phyloP scores from a whole-genome alignment of 2,888 invertebrate species.

The Sialis lutaria region DNA sequence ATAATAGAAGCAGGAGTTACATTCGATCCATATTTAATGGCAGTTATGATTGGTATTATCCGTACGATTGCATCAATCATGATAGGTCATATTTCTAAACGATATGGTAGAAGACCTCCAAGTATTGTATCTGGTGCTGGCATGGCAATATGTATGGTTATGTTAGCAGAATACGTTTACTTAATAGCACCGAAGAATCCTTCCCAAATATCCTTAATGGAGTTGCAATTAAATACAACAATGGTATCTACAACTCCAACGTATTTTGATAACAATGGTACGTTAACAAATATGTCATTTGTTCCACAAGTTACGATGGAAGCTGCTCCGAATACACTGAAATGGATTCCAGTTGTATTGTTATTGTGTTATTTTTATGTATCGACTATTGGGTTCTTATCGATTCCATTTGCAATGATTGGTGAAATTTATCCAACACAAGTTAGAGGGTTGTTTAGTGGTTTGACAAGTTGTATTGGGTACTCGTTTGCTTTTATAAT shows the following conservation, averaged over 20 bases:
- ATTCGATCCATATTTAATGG: slow-evolving; percentile 28
- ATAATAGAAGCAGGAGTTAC: slow-evolving; percentile 27
- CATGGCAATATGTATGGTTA: slow-evolving; percentile 33
- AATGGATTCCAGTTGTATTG: slow-evolving; percentile 25
- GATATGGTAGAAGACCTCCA: slow-evolving; percentile 35
- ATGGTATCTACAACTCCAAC: too few species aligned
- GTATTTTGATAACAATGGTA: too few species aligned
- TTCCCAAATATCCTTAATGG: too few species aligned
- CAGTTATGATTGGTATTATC: slow-evolving; percentile 31
- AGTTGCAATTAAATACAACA: too few species aligned
- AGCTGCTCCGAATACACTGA: too few species aligned
- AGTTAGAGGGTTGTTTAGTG: slow-evolving; percentile 31
- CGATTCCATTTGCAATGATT: slow-evolving; percentile 36
- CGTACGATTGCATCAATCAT: slow-evolving; percentile 26
- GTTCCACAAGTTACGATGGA: too few species aligned
- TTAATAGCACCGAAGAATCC: too few species aligned
- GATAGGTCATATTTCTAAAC: slow-evolving; percentile 30
- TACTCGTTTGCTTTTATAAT: slow-evolving; percentile 34
- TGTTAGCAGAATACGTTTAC: slow-evolving; percentile 26
- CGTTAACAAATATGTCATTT: too few species aligned
- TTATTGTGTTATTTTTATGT: slow-evolving; percentile 30
- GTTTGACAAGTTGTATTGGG: slow-evolving; percentile 27
- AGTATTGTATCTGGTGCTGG: slow-evolving; percentile 37
- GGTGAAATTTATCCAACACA: slow-evolving; percentile 35
- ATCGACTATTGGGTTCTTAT: slow-evolving; percentile 34